Conservation (phyloP, 1,140 invertebrate species). For the Drosophila auraria region DNA sequence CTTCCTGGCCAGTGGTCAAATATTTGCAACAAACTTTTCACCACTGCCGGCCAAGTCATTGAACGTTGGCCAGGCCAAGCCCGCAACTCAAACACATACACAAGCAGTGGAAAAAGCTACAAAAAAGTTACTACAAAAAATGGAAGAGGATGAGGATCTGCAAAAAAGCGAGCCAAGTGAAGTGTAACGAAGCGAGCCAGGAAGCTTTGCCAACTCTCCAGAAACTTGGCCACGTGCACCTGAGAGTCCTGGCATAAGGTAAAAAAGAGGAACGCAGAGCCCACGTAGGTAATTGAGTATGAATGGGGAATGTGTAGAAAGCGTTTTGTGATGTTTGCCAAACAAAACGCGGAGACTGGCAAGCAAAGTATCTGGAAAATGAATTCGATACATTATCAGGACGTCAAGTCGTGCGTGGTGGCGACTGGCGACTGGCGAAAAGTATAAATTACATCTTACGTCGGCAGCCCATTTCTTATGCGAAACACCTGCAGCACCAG, state of each 20-base stretch:
- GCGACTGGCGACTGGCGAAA: constrained; percentile 76
- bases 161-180: constrained; percentile 22
- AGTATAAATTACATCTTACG: constrained; percentile 79
- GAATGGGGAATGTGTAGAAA: constrained; percentile 81
- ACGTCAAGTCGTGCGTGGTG: constrained; percentile 81
- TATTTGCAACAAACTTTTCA: constrained; percentile 80
- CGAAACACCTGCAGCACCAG: constrained; percentile 74
- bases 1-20: constrained; percentile 69
- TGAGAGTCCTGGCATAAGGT: constrained; percentile 1
- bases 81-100: constrained; percentile 66
- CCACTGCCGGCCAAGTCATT: constrained; percentile 69
- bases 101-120: not conserved
- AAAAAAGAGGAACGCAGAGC: not conserved
- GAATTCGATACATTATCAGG: constrained; percentile 83
- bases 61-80: constrained; percentile 57
- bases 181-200: constrained; percentile 13
- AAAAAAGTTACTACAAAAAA: constrained; percentile 14
- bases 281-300: constrained; percentile 83
- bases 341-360: constrained; percentile 70
- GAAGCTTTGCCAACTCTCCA: constrained; percentile 25
- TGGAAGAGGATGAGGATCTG: constrained; percentile 2
- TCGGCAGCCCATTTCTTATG: constrained; percentile 77
- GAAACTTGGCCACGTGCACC: constrained; percentile 48
- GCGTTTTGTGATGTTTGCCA: constrained; percentile 76
- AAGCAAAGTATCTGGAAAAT: constrained; percentile 82